Evolutionary conservation across 2,797 vertebrate genomes (phyloP).

Genomic region (Vipera latastei): DNA sequence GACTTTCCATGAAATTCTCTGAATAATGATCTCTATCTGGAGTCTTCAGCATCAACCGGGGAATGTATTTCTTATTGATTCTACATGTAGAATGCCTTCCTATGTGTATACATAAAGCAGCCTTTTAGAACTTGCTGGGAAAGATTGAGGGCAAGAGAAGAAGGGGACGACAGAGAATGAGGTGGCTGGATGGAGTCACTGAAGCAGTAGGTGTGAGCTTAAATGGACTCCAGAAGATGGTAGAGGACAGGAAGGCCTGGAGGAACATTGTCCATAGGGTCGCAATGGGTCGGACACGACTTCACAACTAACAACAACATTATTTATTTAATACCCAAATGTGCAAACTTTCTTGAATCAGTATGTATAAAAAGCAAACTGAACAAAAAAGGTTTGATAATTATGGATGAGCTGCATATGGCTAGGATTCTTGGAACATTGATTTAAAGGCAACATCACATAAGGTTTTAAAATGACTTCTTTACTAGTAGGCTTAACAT

Average conservation of each 20-base stretch:
- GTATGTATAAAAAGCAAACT: neutral
- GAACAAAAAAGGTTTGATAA: neutral
- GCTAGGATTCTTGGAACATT: conserved; percentile 30
- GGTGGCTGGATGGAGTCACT: too few species aligned
- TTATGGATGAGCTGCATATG: conserved; percentile 15
- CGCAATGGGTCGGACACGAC: too few species aligned
- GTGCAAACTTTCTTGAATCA: conserved; percentile 3
- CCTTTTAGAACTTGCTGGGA: neutral
- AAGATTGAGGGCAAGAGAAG: too few species aligned
- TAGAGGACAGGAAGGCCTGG: too few species aligned
- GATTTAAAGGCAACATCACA: conserved; percentile 20
- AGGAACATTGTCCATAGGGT: too few species aligned
- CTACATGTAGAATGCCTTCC: neutral
- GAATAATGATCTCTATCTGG: neutral
- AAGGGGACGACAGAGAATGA: too few species aligned
- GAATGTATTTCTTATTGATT: neutral
- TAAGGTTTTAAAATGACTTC: conserved; percentile 15
- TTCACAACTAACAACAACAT: too few species aligned
- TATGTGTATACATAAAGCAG: conserved; percentile 7
- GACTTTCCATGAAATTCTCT: neutral
- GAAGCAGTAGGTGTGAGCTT: too few species aligned
- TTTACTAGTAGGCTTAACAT: conserved; percentile 21
- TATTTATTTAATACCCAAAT: neutral
- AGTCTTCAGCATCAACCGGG: neutral
- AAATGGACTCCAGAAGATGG: too few species aligned